Evolutionary conservation across 2,888 invertebrate genomes (phyloP), one percentile per base, ranked within the genome.

Genomic region (Frankliniella fusca): DNA sequence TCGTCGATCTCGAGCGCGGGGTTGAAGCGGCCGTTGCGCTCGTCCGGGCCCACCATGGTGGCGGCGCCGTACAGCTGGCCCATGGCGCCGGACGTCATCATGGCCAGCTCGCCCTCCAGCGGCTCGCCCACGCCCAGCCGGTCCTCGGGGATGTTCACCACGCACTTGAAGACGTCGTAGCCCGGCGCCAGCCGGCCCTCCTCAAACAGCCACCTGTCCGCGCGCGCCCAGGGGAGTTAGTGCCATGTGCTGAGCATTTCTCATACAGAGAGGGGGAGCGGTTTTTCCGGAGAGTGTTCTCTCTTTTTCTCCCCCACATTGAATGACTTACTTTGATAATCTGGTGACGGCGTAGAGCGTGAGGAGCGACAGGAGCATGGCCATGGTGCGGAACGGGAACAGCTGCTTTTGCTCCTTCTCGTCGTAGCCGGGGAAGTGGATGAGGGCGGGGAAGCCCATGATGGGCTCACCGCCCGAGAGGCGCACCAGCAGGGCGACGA

Each of bases 91-190:
- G 92, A 91, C 81, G 93, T 93, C 87, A 95, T 92, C 91, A 95
- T 92, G 89, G 94, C 94, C 87, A 95, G 94, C 38, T 95, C 95
- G 70, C 94, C 95, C 88, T 96, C 96, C 0, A 93, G 92, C 0
- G 95, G 95, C 87, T 96, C 96, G 80, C 94, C 95, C 38, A 97
- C 96, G 84, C 95, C 91, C 83, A 94, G 92, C 81, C 94, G 93
- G 89, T 98, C 98, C 87, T 98, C 98, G 0, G 98, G 98, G 86
- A 98, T 97, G 90, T 98, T 98, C 83, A 98, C 97, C 84, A 99
- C 96, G 90, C 98, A 97, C 85, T 93, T 94, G 91, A 98, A 97
- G 88, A 96, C 91, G 88, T 97, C 97, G 86, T 95, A 96, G 85
- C 94, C 94, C n/a, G 96, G 95, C 83, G 95, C 95, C 84, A 98